Base-by-base conservation (phyloP, 2,113 vertebrate species). In the Rhabdomys dilectus region DNA sequence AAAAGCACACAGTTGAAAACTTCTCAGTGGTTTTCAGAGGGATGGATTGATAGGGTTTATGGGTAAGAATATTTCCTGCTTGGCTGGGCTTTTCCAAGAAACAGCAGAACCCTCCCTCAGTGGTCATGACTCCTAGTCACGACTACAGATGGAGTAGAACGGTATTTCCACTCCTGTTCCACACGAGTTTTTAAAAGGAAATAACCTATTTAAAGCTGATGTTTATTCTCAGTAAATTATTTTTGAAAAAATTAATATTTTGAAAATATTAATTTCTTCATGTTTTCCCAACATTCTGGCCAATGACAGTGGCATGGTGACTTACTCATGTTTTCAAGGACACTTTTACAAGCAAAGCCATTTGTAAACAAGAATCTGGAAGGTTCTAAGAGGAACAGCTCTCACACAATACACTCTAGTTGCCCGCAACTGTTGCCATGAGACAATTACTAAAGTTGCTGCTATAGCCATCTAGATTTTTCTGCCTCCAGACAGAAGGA, bases 281-380 rank as follows among this genome's bases (percentile, higher is more conserved):
- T 10, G 45, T 58, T 86, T 95, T 75, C 58, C 34, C 11, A 85
- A 76, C 51, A 90, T 80, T 75, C 56, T 80, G 56, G 56, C 1
- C 77, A 91, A 64, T 93, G 91, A 48, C 12, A 76, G 76, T 13
- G 39, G 53, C 91, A 86, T 36, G 81, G 11, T 39, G 11, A 42
- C 66, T 51, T 95, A 93, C 75, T 95, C 19, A 72, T 53, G 45
- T 68, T 36, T 88, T 96, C 42, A 78, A 26, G 39, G 58, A 80
- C 26, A 91, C 1, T 16, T 9, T 73, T 68, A 66, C 15, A 82
- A 91, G 36, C 48, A 84, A 81, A 93, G 86, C 7, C 56, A 91
- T 90, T 72, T 88, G 53, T 78, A 73, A 95, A 91, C 34, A 91
- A 73, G 78, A 16, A n/a, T 29, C 58, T 62, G 26, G 64, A 78